phyloP scores from a whole-genome alignment of 2,113 vertebrate genomes.

The Pan troglodytes region NHGRI_mPanTro3-v2.1_pri NC_072403.2:130682001-130682500 shows the following conservation, averaged over 20 bases:
- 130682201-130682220: slow-evolving; percentile 5
- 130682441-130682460: not conserved
- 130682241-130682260: not conserved
- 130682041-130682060: slow-evolving; percentile 21
- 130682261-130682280: not conserved
- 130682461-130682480: accelerated
- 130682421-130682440: not conserved
- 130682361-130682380: not conserved
- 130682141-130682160: not conserved
- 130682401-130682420: accelerated
- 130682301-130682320: not conserved
- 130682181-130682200: not conserved
- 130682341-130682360: not conserved
- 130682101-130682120: not conserved
- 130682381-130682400: not conserved
- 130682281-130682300: not conserved
- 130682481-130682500: not conserved
- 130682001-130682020: not conserved
- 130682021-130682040: not conserved
- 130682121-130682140: not conserved
- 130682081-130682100: not conserved
- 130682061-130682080: not conserved
- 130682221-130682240: not conserved
- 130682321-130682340: not conserved
- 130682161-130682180: not conserved